Conservation (phyloP, 2,888 invertebrate species). For the Minunthozetes semirufus region DNA sequence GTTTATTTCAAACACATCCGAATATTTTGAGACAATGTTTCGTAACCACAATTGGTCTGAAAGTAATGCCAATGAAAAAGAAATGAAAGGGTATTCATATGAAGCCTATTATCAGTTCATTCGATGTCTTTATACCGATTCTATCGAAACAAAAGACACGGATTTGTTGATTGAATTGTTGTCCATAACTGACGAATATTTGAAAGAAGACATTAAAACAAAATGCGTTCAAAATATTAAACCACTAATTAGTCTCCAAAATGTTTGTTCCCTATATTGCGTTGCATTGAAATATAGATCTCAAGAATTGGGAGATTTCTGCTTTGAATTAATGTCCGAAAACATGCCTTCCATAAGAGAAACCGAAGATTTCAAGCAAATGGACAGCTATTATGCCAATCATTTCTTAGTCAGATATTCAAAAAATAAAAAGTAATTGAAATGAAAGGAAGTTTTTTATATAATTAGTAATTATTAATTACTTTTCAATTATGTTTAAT, state of each 20-base stretch:
- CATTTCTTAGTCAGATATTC: no score
- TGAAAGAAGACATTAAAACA: slow-evolving; percentile 19
- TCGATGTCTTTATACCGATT: slow-evolving; percentile 32
- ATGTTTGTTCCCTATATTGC: slow-evolving; percentile 20
- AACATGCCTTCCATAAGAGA: no score
- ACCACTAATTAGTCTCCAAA: neutral
- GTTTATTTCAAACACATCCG: neutral
- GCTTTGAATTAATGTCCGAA: no score
- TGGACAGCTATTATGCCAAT: no score
- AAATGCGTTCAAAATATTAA: slow-evolving; percentile 31
- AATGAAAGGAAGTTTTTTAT: no score
- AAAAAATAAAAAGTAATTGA: no score
- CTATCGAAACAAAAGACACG: neutral
- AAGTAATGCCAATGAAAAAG: slow-evolving; percentile 1
- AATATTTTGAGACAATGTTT: slow-evolving; percentile 32
- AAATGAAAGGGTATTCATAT: slow-evolving; percentile 30
- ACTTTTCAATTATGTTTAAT: no score
- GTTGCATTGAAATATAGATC: no score
- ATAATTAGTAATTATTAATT: no score
- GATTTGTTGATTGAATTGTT: slow-evolving; percentile 18
- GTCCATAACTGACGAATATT: slow-evolving; percentile 24
- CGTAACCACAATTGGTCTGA: slow-evolving; percentile 10
- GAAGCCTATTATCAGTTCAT: slow-evolving; percentile 23
- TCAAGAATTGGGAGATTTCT: no score
- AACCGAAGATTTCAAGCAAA: neutral